These are phyloP conservation scores for Myiozetetes cayanensis DNA, from an alignment of 2,113 vertebrate species.

Conservation along the genomic window DNA sequence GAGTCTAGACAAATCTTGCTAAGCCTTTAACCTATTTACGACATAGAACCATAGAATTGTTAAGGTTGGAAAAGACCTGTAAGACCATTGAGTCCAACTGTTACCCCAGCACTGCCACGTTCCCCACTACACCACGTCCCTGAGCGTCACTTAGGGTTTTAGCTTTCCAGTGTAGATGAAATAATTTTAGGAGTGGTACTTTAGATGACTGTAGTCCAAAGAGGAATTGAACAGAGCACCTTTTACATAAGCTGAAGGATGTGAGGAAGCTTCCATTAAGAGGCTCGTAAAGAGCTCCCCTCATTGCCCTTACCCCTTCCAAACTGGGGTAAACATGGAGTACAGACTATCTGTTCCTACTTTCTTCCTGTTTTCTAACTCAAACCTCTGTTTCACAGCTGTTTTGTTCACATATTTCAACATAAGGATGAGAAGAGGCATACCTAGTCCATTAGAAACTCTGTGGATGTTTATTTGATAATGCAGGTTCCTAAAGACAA, in stretches of 20 bases:
- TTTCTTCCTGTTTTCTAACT: not conserved
- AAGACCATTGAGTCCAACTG: not conserved
- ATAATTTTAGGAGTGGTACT: not conserved
- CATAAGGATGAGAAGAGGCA: not conserved
- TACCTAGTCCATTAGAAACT: not conserved
- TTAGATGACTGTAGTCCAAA: not conserved
- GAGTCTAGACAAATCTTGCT: not conserved
- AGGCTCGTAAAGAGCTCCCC: not conserved
- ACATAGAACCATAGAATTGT: not conserved
- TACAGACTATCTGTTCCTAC: not conserved
- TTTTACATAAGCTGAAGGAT: not conserved
- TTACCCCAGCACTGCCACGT: not conserved
- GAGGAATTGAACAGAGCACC: not conserved
- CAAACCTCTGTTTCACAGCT: not conserved
- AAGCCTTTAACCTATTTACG: not conserved
- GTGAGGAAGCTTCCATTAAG: not conserved
- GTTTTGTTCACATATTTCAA: not conserved
- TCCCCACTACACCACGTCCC: not conserved
- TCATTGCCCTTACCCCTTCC: not conserved
- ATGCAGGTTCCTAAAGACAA: not conserved
- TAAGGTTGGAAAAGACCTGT: not conserved
- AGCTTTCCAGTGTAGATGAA: not conserved
- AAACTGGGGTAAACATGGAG: not conserved
- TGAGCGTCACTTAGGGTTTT: not conserved
- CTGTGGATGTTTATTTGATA: not conserved